Evolutionary conservation across 2,888 invertebrate species (phyloP).

Genomic region (Syritta pipiens): DNA sequence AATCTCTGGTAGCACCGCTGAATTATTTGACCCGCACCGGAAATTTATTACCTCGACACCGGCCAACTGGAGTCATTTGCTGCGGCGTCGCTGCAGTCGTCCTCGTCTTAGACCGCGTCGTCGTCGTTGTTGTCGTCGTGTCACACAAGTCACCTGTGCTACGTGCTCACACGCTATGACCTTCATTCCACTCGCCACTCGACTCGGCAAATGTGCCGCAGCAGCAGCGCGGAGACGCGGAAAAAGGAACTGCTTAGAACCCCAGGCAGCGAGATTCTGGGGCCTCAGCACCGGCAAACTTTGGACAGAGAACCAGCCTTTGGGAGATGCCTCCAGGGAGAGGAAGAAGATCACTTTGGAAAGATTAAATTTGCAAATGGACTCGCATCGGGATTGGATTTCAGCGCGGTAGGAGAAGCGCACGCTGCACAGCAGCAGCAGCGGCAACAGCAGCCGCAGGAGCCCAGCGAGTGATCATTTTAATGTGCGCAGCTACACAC

Average conservation of each 20-base stretch:
- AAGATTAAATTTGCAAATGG: conserved; percentile 69
- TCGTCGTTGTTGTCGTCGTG: conserved; percentile 43
- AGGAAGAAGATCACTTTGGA: conserved; percentile 64
- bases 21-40: conserved; percentile 67
- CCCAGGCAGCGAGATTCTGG: conserved; percentile 9
- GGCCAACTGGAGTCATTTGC: conserved; percentile 64
- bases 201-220: not conserved
- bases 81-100: conserved; percentile 23
- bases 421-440: conserved; percentile 21
- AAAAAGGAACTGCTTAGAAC: conserved; percentile 15
- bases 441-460: conserved; percentile 33
- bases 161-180: conserved; percentile 68
- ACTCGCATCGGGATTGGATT: conserved; percentile 56
- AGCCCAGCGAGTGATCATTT: conserved; percentile 60
- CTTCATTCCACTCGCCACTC: conserved; percentile 56
- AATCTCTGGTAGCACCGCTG: conserved; percentile 66
- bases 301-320: too few species aligned
- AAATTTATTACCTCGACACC: conserved; percentile 65
- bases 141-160: conserved; percentile 69
- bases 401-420: conserved; percentile 45
- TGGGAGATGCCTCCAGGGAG: conserved; percentile 33
- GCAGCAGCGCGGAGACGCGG: not conserved
- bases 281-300: too few species aligned
- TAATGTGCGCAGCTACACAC: conserved; percentile 65
- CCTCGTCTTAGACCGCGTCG: too few species aligned